phyloP scores from a whole-genome alignment of 2,113 vertebrate species.

The Axis porcinus region DNA sequence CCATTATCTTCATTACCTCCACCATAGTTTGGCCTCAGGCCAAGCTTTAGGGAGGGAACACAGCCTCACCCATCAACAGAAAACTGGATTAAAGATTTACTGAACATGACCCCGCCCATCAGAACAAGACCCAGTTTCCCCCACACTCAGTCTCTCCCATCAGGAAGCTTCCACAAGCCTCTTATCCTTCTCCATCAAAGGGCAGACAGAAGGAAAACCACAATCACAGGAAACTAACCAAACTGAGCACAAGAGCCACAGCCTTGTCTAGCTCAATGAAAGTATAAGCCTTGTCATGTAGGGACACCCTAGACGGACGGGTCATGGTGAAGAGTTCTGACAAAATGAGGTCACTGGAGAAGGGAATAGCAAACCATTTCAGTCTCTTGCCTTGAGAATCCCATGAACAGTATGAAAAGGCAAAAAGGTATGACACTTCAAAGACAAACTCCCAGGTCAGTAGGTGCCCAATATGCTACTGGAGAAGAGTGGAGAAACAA shows the following conservation, averaged over 20 bases:
- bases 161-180: not conserved
- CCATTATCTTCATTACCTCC: too few relatives aligned
- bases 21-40: too few relatives aligned
- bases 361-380: not conserved
- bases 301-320: not conserved
- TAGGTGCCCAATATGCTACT: not conserved
- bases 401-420: not conserved
- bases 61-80: not conserved
- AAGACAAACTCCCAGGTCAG: not conserved
- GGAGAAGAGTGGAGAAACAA: not conserved
- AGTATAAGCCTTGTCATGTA: not conserved
- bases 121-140: not conserved
- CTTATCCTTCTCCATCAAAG: not conserved
- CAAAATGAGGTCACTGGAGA: not conserved
- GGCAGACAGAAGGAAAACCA: not conserved
- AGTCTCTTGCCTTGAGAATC: not conserved
- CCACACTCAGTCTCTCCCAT: not conserved
- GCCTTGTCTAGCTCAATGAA: not conserved
- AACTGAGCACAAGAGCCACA: not conserved
- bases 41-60: not conserved
- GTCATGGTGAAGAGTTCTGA: not conserved
- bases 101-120: not conserved
- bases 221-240: not conserved
- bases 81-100: not conserved
- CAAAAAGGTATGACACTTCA: not conserved